Conservation (phyloP, 2,113 vertebrate genomes). For the Phaethornis superciliosus region DNA sequence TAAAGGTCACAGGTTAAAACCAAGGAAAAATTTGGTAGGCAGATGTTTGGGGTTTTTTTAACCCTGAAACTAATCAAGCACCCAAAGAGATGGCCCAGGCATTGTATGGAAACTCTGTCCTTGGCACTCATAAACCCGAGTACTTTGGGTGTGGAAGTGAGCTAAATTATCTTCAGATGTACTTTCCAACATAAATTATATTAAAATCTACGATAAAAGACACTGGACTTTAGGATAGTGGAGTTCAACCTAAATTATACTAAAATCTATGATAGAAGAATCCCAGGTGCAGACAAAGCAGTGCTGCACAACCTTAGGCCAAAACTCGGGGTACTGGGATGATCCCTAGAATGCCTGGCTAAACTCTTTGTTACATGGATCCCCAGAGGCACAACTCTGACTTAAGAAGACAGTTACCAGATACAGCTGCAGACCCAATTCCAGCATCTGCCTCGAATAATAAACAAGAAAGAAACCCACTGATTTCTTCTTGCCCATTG, state of each 20-base stretch:
- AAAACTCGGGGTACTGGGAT: not conserved
- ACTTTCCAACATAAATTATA: not conserved
- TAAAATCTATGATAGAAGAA: not conserved
- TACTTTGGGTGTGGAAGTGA: accelerated
- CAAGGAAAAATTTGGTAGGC: not conserved
- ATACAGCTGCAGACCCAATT: not conserved
- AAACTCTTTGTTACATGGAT: not conserved
- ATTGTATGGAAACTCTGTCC: not conserved
- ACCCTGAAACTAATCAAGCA: not conserved
- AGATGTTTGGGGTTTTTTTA: not conserved
- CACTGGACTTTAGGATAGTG: not conserved
- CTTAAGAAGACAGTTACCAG: not conserved
- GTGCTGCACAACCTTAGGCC: not conserved
- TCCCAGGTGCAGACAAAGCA: not conserved
- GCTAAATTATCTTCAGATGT: not conserved
- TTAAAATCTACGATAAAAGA: not conserved
- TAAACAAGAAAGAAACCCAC: not conserved
- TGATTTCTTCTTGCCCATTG: not conserved
- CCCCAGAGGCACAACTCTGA: not conserved
- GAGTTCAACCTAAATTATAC: not conserved
- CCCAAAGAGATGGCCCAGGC: not conserved
- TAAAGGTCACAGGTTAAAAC: not conserved
- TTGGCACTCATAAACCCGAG: not conserved
- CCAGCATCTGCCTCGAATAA: not conserved
- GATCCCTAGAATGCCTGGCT: not conserved